phyloP scores from a whole-genome alignment of 2,113 vertebrate genomes.

The Plecotus auritus region DNA sequence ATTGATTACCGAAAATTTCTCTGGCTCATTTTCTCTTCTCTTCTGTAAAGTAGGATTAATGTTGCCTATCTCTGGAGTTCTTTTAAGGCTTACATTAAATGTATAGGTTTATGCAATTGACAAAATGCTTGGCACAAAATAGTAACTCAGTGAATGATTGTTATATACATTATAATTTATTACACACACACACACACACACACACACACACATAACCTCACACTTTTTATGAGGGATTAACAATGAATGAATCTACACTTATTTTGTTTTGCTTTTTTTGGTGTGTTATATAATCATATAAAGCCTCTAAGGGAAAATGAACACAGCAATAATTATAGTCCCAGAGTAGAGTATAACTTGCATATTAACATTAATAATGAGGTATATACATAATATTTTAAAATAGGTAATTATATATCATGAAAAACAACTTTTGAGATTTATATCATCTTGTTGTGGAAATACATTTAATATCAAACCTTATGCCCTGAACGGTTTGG shows the following conservation, averaged over 20 bases:
- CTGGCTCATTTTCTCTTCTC: neutral
- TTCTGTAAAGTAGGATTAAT: neutral
- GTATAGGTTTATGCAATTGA: neutral
- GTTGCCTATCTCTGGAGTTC: neutral
- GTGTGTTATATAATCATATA: constrained; percentile 35
- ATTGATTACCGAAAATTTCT: neutral
- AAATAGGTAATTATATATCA: neutral
- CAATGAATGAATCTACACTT: neutral
- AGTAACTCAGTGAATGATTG: neutral
- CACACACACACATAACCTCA: neutral
- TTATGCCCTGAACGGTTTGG: too few species aligned
- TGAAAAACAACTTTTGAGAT: neutral
- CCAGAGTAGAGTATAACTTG: constrained; percentile 53
- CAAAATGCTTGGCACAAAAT: neutral
- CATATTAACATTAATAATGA: constrained; percentile 28
- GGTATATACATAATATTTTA: constrained; percentile 64
- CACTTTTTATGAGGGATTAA: neutral
- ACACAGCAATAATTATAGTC: constrained; percentile 55
- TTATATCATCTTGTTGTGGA: neutral
- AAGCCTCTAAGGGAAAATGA: constrained; percentile 57
- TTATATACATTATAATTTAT: neutral
- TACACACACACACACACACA: neutral
- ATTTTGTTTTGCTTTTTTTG: neutral
- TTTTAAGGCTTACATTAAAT: neutral
- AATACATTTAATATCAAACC: neutral